Evolutionary conservation across 2,113 vertebrate genomes (phyloP).

Genomic region (Apteryx mantelli): DNA sequence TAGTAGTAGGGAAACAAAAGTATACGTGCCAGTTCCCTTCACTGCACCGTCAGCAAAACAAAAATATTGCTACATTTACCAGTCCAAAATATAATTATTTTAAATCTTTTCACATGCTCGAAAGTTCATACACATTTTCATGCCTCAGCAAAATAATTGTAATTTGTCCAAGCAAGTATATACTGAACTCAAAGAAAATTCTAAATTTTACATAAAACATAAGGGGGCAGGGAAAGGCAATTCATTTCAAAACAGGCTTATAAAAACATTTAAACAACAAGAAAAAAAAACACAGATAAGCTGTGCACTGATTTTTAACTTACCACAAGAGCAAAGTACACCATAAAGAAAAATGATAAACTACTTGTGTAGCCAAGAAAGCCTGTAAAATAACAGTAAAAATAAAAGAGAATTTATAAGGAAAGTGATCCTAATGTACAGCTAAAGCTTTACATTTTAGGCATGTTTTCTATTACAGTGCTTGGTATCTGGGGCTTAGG

Average conservation of each 20-base stretch:
- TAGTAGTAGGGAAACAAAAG: constrained; percentile 35
- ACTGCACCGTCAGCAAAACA: constrained; percentile 54
- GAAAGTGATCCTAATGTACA: constrained; percentile 78
- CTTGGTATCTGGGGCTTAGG: constrained; percentile 81
- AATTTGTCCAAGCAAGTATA: neutral
- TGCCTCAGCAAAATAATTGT: constrained; percentile 8
- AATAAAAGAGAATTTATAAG: constrained; percentile 85
- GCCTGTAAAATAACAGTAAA: constrained; percentile 85
- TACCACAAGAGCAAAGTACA: constrained; percentile 93
- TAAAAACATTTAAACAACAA: constrained; percentile 69
- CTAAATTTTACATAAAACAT: constrained; percentile 6
- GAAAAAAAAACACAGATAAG: constrained; percentile 58
- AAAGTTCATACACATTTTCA: neutral
- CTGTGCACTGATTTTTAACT: constrained; percentile 79
- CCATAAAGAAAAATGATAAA: constrained; percentile 93
- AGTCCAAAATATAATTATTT: constrained; percentile 56
- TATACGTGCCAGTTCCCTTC: constrained; percentile 25
- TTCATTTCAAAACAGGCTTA: constrained; percentile 45
- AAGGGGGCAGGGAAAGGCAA: constrained; percentile 35
- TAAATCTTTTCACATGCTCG: constrained; percentile 55
- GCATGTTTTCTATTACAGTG: constrained; percentile 81
- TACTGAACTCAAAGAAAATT: neutral
- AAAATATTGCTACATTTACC: constrained; percentile 36
- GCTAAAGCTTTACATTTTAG: constrained; percentile 78
- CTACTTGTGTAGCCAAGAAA: constrained; percentile 97